Evolutionary conservation across 2,113 vertebrate species (phyloP).

Genomic region (Mixornis gularis): DNA sequence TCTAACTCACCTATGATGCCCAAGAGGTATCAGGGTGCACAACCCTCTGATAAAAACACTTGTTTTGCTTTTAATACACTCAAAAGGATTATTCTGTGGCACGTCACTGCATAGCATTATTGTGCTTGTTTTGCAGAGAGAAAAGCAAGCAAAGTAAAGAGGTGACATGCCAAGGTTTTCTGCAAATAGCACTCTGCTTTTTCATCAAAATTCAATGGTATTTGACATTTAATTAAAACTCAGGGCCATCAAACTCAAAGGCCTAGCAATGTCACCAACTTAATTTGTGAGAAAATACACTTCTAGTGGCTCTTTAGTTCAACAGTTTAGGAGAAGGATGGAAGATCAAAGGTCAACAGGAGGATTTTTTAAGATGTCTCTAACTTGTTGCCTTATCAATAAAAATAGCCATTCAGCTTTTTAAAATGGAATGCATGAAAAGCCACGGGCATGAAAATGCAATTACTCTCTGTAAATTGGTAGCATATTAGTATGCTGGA

Average conservation of each 20-base stretch:
- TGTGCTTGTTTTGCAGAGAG: neutral
- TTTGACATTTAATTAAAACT: constrained; percentile 69
- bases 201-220: constrained; percentile 37
- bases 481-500: constrained; percentile 51
- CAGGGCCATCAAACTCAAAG: constrained; percentile 9
- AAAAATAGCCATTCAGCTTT: neutral
- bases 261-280: constrained; percentile 26
- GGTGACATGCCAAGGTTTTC: constrained; percentile 16
- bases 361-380: constrained; percentile 14
- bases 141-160: neutral
- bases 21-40: neutral
- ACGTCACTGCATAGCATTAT: neutral
- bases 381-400: constrained; percentile 24
- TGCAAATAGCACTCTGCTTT: constrained; percentile 35
- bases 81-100: neutral
- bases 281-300: constrained; percentile 20
- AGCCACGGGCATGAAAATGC: constrained; percentile 36
- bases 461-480: constrained; percentile 50
- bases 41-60: neutral
- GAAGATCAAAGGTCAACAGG: constrained; percentile 24
- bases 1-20: neutral
- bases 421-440: constrained; percentile 28
- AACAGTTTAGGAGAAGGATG: neutral
- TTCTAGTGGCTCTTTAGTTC: neutral
- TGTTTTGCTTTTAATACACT: neutral